phyloP scores from a whole-genome alignment of 2,888 invertebrate genomes.

The Orthosia gracilis region DNA sequence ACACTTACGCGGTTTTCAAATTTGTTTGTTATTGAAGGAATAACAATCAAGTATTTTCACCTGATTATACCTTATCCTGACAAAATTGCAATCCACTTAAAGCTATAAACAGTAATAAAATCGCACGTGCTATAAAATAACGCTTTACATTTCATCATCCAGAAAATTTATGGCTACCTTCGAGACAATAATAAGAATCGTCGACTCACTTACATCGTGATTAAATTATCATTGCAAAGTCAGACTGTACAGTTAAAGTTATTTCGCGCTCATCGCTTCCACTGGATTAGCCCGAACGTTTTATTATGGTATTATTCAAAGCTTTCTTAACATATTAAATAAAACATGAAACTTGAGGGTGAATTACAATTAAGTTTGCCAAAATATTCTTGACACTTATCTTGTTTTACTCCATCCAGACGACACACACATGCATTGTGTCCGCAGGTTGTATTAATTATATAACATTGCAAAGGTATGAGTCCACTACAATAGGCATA shows the following conservation, averaged over 20 bases:
- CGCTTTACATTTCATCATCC: slow-evolving; percentile 75
- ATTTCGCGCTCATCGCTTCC: slow-evolving; percentile 76
- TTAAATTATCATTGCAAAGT: slow-evolving; percentile 90
- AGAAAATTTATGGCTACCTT: slow-evolving; percentile 79
- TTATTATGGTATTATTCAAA: slow-evolving; percentile 75
- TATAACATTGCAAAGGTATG: too few species aligned
- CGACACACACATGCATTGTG: neutral
- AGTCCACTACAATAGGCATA: too few species aligned
- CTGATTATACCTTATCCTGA: slow-evolving; percentile 3
- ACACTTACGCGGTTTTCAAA: too few species aligned
- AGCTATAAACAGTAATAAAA: slow-evolving; percentile 63
- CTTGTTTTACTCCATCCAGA: neutral
- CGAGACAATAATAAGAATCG: slow-evolving; percentile 80
- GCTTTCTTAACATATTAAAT: slow-evolving; percentile 58
- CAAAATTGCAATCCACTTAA: slow-evolving; percentile 59
- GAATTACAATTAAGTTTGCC: slow-evolving; percentile 25
- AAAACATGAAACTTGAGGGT: slow-evolving; percentile 44
- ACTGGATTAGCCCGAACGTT: slow-evolving; percentile 73
- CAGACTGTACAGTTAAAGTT: slow-evolving; percentile 76
- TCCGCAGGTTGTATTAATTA: neutral
- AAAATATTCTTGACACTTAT: slow-evolving; percentile 33
- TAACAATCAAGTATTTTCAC: neutral
- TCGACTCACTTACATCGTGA: slow-evolving; percentile 83
- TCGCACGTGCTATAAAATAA: slow-evolving; percentile 73
- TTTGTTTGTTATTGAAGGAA: neutral